phyloP scores from a whole-genome alignment of 92 coral and sea anemone genomes.

The Parazoanthus darwini region DNA sequence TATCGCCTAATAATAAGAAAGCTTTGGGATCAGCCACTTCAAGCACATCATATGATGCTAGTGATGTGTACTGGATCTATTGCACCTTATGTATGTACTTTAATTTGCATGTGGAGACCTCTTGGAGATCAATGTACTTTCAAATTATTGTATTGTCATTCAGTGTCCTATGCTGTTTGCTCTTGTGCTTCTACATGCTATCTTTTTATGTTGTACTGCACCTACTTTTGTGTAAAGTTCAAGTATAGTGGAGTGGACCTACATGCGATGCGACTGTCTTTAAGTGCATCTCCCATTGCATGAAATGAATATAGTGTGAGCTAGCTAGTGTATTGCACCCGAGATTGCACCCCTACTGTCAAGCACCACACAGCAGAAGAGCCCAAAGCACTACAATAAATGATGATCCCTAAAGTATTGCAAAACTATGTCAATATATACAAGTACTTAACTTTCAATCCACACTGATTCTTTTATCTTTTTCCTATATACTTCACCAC shows the following conservation, averaged over 20 bases:
- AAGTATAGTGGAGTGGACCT: conserved; percentile 14
- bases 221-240: conserved; percentile 13
- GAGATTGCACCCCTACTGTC: conserved; percentile 15
- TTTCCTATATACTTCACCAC: neutral
- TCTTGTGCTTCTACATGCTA: neutral
- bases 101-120: conserved; percentile 13
- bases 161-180: neutral
- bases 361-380: conserved; percentile 12
- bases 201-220: conserved; percentile 12
- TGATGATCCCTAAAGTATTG: conserved; percentile 13
- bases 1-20: conserved; percentile 11
- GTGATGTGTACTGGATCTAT: conserved; percentile 13
- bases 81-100: conserved; percentile 13
- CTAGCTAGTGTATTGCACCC: conserved; percentile 15
- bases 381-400: conserved; percentile 13
- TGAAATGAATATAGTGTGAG: conserved; percentile 12
- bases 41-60: conserved; percentile 4
- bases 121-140: conserved; percentile 13
- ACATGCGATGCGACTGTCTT: conserved; percentile 15
- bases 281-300: conserved; percentile 14
- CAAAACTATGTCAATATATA: conserved; percentile 1
- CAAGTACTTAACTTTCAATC: neutral
- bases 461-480: conserved; percentile 9
- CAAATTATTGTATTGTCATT: conserved; percentile 10
- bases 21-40: conserved; percentile 15